These are phyloP conservation scores for Phoxinus phoxinus DNA, from an alignment of 2,113 vertebrate genomes.

Conservation along the genomic window DNA sequence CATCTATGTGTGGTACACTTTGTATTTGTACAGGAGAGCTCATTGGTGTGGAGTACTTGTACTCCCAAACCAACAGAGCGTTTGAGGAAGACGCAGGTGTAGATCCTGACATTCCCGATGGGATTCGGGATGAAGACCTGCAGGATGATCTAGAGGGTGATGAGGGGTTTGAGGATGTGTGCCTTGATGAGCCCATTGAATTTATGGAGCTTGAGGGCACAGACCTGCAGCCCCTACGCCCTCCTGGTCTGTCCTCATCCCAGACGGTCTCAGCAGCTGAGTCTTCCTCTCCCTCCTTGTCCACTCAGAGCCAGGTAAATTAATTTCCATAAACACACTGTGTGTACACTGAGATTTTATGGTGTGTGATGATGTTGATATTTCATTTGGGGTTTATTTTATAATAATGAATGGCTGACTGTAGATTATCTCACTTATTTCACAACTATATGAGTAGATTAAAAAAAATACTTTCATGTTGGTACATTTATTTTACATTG, in stretches of 20 bases:
- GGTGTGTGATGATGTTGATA: background rate
- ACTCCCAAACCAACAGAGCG: background rate
- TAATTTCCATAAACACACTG: background rate
- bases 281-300: background rate
- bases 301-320: background rate
- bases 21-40: background rate
- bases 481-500: background rate
- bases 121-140: background rate
- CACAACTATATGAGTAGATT: too few species aligned
- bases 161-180: background rate
- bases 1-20: too few species aligned
- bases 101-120: conserved; percentile 1
- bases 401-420: background rate
- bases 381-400: background rate
- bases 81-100: background rate
- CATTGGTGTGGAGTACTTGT: conserved; percentile 10
- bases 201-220: background rate
- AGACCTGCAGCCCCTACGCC: background rate
- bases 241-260: background rate
- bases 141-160: background rate
- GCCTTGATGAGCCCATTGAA: background rate
- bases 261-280: background rate
- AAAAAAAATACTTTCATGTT: background rate
- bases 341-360: background rate
- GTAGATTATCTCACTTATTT: too few species aligned